These are phyloP conservation scores for Atherinosoma microstoma DNA, from an alignment of 2,797 vertebrate species.

Conservation along the genomic window DNA sequence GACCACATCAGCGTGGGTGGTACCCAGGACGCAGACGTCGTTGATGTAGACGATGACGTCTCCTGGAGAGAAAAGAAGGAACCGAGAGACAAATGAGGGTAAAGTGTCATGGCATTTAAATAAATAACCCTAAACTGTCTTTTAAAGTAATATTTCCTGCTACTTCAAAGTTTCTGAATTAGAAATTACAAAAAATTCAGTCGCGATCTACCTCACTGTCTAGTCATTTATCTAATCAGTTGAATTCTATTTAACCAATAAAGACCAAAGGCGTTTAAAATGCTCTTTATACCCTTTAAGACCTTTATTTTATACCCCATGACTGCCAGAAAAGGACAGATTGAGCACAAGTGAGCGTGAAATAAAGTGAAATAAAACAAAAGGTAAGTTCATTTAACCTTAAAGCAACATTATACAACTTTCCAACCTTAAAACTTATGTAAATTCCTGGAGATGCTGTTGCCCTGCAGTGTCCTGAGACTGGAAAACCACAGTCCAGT, in stretches of 20 bases:
- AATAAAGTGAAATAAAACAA: neutral
- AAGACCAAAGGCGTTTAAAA: neutral
- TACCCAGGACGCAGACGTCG: constrained; percentile 95
- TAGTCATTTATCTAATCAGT: neutral
- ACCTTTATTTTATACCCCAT: neutral
- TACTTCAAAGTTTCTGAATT: too few relatives aligned
- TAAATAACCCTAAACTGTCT: too few relatives aligned
- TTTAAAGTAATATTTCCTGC: too few relatives aligned
- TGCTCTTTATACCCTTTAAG: neutral
- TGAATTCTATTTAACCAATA: neutral
- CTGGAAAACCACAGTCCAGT: too few relatives aligned
- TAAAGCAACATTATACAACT: neutral
- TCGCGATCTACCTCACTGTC: too few relatives aligned
- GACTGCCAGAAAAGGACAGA: neutral
- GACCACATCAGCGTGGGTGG: constrained; percentile 97
- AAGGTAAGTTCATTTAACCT: neutral
- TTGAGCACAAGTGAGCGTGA: neutral
- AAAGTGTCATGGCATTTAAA: neutral
- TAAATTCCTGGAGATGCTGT: too few relatives aligned
- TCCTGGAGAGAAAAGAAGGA: constrained; percentile 77
- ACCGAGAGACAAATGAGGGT: neutral
- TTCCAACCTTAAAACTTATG: too few relatives aligned
- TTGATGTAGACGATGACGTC: constrained; percentile 99
- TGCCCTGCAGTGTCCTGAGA: too few relatives aligned
- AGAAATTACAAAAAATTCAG: too few relatives aligned